Base-by-base conservation (phyloP, 2,888 invertebrate species). In the Darwinula stevensoni region DNA sequence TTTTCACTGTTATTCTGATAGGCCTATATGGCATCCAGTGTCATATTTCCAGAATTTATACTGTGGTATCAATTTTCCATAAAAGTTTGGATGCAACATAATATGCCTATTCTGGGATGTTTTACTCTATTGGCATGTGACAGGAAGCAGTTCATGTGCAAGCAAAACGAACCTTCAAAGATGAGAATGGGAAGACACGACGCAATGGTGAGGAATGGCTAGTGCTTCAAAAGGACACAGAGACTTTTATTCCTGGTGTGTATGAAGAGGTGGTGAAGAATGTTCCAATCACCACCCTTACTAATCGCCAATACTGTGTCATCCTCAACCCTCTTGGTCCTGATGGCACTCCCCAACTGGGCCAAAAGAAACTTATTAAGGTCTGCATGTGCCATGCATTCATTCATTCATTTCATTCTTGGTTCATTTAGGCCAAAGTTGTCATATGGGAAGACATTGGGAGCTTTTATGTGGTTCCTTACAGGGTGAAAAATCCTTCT, bases 181-280 rank as follows among this genome's bases (percentile, higher is more conserved):
- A 57, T 44, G 49, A 51, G 36, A 49, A 50, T 38, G 47, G 47
- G 9, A 41, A 46, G 5, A 38, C 41, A 4, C 42, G 56, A 15
- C 55, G 54, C 40, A 56, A 53, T 38, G 57, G 57, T 22, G 57
- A 56, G 37, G 54, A 57, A 41, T 57, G 57, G 56, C 39, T 58
- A 30, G 49, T 57, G 29, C 54, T 48, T 15, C 44, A 52, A 42
- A 38, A 43, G 4, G 53, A 54, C 39, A 49, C 52, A 9, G 56
- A 58, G 36, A 51, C 53, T 11, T 55, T 55, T 40, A 58, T 58
- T 35, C 57, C 57, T n/a, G 47, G 47, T 36, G 56, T 57, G 2
- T 55, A 57, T 40, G 56, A 56, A 42, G 37, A 52, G 46, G 50
- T 55, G 4, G 45, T 53, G 6, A 52, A 50, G 17, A 47, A 49